Evolutionary conservation across 2,888 invertebrate species (phyloP), one percentile per base, ranked within the genome.

Genomic region (Acanthosoma haemorrhoidale): DNA sequence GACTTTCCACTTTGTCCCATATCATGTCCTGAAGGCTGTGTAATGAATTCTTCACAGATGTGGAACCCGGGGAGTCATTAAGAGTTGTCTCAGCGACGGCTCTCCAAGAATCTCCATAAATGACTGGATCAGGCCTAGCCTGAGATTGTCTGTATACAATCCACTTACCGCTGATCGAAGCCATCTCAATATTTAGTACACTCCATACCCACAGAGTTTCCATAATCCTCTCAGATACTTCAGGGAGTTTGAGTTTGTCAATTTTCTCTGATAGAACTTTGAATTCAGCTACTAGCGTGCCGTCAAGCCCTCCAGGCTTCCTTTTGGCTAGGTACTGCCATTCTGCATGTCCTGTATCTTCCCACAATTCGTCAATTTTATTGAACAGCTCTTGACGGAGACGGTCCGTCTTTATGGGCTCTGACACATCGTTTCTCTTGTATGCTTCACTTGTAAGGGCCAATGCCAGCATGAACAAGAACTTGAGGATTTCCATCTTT

Each of bases 31-130:
- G 71, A 13, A 73, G 34, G 41, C 58, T 60, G 3, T 29, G 25
- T 5, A 73, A 21, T 0, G 73, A 70, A 36, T 70, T 73, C 11
- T 64, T 8, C 9, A 70, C 64, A 4, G 71, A 71, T 15, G 15
- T 34, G 13, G 38, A 29, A 32, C 68, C 67, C 5, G 63, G 51
- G 0, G 72, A 68, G 66, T 90, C 89, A 76, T 84, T 81, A 61
- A 91, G 79, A 16, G 90, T 83, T 0, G 85, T 84, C 70, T 87
- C 85, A 0, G 87, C 85, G 73, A 92, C 79, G 79, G 89, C 87
- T 69, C 84, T 78, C 84, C 89, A 83, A 4, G 85, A 60, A 21
- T 71, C 72, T 2, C 32, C 69, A 31, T 68, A 73, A 34, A 73
- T 60, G 9, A 71, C 13, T 21, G 72, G 71, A 25, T 83, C 51